Evolutionary conservation across 2,797 vertebrate species (phyloP).

Genomic region (Acridotheres tristis): DNA sequence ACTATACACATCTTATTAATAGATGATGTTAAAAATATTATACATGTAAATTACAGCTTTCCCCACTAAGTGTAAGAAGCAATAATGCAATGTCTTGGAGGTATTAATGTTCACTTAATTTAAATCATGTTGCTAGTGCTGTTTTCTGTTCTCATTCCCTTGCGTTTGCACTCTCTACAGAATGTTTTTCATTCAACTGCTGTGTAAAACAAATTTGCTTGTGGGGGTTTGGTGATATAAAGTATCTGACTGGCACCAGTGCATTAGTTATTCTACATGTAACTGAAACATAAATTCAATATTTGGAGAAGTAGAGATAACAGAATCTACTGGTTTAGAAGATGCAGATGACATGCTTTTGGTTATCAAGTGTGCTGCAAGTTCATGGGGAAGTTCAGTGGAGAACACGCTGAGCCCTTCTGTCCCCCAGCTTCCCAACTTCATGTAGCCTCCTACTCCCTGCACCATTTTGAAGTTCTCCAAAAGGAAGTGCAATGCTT

Average conservation of each 20-base stretch:
- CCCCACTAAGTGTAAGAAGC: conserved; percentile 31
- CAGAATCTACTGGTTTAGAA: conserved; percentile 14
- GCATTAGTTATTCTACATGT: conserved; percentile 26
- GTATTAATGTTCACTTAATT: conserved; percentile 68
- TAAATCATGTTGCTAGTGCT: conserved; percentile 57
- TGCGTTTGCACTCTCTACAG: conserved; percentile 38
- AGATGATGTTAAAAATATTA: conserved; percentile 47
- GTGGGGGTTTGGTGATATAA: conserved; percentile 49
- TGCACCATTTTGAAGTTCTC: not conserved
- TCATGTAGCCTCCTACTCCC: not conserved
- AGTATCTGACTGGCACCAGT: conserved; percentile 48
- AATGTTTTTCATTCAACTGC: conserved; percentile 45
- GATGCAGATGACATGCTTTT: rapidly evolving
- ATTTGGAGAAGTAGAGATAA: conserved; percentile 28
- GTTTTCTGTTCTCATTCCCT: conserved; percentile 55
- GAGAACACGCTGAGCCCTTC: not conserved
- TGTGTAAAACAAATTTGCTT: conserved; percentile 68
- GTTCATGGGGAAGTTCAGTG: not conserved
- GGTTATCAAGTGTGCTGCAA: not conserved
- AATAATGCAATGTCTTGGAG: conserved; percentile 50
- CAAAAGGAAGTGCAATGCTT: not conserved
- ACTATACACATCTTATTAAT: conserved; percentile 28
- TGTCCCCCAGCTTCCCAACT: not conserved
- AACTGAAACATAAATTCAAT: not conserved
- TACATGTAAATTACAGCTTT: conserved; percentile 58